phyloP scores from a whole-genome alignment of 2,797 vertebrate genomes.

The Rhincodon typus region DNA sequence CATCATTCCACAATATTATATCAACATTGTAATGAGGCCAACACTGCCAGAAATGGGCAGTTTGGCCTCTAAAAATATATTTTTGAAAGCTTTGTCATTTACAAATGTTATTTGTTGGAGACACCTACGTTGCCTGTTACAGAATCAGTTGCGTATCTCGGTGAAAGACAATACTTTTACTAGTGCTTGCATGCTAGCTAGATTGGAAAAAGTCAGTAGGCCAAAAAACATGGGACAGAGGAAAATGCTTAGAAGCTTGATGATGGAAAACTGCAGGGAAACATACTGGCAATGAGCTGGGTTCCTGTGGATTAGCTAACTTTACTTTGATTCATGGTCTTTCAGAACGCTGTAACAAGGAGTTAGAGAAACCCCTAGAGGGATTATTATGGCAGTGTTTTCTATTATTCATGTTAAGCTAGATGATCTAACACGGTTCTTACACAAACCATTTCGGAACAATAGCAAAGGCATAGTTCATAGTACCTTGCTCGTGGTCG shows the following conservation, averaged over 20 bases:
- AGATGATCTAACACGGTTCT: slow-evolving; percentile 38
- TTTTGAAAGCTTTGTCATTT: slow-evolving; percentile 39
- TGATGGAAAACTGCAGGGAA: slow-evolving; percentile 37
- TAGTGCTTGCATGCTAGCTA: slow-evolving; percentile 33
- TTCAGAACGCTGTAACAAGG: slow-evolving; percentile 39
- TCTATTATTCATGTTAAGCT: slow-evolving; percentile 39
- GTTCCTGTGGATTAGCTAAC: slow-evolving; percentile 7
- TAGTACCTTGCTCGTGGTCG: neutral
- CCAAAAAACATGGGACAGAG: neutral
- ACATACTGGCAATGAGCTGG: slow-evolving; percentile 24
- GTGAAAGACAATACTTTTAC: neutral
- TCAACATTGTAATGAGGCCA: slow-evolving; percentile 23
- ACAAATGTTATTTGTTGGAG: neutral
- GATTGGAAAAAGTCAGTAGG: slow-evolving; percentile 37
- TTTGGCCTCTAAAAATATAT: slow-evolving; percentile 46
- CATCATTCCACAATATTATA: neutral
- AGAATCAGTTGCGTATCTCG: slow-evolving; percentile 35
- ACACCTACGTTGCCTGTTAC: slow-evolving; percentile 29
- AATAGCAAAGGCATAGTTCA: slow-evolving; percentile 33
- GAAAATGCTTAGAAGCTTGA: slow-evolving; percentile 38
- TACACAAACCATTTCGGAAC: slow-evolving; percentile 41
- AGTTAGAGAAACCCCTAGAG: slow-evolving; percentile 39
- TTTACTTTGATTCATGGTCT: slow-evolving; percentile 42
- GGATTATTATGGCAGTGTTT: slow-evolving; percentile 42
- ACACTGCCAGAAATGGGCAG: slow-evolving; percentile 47